These are phyloP conservation scores for Axinella damicornis DNA, from an alignment of 37 sponge, comb jelly and placozoan genomes.

Conservation along the genomic window DNA sequence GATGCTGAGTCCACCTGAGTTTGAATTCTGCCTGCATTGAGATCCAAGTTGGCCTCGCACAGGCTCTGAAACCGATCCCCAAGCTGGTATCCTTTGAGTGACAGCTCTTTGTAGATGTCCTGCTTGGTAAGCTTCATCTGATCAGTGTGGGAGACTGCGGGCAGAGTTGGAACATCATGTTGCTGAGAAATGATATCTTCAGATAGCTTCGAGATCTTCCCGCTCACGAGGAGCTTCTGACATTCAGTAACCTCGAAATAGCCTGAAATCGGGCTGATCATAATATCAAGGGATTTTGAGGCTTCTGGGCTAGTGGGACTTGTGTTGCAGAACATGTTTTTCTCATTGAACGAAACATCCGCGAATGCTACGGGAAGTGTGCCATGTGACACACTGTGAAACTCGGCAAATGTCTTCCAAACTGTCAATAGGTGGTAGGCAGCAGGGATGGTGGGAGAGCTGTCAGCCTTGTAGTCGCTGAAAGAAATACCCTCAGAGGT, in stretches of 20 bases:
- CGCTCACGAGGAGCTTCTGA: too few relatives aligned
- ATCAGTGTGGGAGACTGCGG: too few relatives aligned
- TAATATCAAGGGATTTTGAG: background rate
- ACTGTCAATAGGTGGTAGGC: background rate
- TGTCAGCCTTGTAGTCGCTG: background rate
- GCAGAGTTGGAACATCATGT: too few relatives aligned
- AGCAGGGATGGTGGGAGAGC: background rate
- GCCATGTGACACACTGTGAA: background rate
- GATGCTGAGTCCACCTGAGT: too few relatives aligned
- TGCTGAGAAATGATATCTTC: too few relatives aligned
- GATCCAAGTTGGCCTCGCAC: background rate
- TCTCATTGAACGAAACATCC: background rate
- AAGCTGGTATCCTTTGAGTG: background rate
- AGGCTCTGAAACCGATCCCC: background rate
- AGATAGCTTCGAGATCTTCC: too few relatives aligned
- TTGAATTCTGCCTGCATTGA: background rate
- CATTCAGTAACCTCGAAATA: background rate
- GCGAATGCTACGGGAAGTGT: background rate
- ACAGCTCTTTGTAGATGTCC: conserved; percentile 4
- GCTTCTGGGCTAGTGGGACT: too few relatives aligned
- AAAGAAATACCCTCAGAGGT: background rate
- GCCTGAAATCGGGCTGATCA: background rate
- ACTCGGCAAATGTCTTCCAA: background rate
- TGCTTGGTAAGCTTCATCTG: background rate
- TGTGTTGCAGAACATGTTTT: too few relatives aligned